Evolutionary conservation across 1,140 invertebrate species (phyloP).

Genomic region (Drosophila bocki): DNA sequence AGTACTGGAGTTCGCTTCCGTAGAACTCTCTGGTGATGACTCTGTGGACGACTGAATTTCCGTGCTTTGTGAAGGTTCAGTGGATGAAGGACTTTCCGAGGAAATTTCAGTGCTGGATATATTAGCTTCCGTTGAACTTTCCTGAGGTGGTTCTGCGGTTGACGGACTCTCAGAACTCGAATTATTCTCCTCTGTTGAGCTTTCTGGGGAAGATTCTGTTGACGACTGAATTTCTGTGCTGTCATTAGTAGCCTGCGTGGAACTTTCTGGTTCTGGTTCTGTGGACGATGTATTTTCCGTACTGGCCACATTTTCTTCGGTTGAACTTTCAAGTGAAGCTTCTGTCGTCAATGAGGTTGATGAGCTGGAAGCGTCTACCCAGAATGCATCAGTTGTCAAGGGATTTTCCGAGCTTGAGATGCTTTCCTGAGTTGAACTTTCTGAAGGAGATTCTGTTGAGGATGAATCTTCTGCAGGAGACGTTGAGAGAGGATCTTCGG

Average conservation of each 20-base stretch:
- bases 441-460: background rate
- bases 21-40: background rate
- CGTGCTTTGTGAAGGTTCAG: background rate
- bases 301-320: background rate
- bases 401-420: background rate
- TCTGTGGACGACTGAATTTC: background rate
- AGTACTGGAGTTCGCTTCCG: slow-evolving; percentile 7
- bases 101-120: background rate
- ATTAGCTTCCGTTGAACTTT: slow-evolving; percentile 1
- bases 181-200: background rate
- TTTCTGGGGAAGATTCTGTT: background rate
- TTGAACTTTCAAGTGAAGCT: background rate
- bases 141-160: background rate
- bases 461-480: background rate
- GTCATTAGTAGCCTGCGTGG: background rate
- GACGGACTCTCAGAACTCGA: background rate
- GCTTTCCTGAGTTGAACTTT: background rate
- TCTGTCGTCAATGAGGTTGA: background rate
- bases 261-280: background rate
- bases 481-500: background rate
- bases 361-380: background rate
- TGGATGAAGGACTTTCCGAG: background rate
- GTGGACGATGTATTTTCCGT: background rate
- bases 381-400: background rate
- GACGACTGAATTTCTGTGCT: background rate